Evolutionary conservation across 2,888 invertebrate genomes (phyloP), one percentile per base, ranked within the genome.

Genomic region (Drosophila hamatofila): DNA sequence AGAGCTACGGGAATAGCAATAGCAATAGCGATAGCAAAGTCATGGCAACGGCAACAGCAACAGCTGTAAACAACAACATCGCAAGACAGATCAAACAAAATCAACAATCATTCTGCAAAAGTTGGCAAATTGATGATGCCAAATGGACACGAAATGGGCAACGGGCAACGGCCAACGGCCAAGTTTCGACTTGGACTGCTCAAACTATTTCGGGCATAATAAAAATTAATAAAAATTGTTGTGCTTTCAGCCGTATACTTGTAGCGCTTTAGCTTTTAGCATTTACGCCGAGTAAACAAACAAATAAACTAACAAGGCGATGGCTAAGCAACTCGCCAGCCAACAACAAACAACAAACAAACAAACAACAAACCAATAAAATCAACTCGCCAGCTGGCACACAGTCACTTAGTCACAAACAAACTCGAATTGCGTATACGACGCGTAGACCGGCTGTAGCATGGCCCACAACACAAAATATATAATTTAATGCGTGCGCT

Each of bases 381-480:
- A 83, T 81, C 72, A 88, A 78, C 78, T 81, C 56, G 71, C 72
- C 71, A 71, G 75, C 76, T 77, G 77, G 61, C 63, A 54, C 54
- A 23, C 65, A 61, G 60, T 41, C 62, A 70, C 30, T 64, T 62
- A 64, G 67, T 69, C 66, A 59, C 18, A 49, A 49, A 49, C 65
- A 39, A 27, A 59, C 46, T 65, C 27, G 51, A 61, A 75, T 77
- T 77, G 72, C 77, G 85, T 78, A 87, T 86, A 86, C 89, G 84
- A 69, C 61, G 74, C 71, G 61, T 65, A 58, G 42, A 23, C 72
- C 52, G 54, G 63, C 81, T 63, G 57, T 62, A 61, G 71, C 54
- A 65, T 67, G 73, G 64, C 60, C 72, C 72, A 72, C 72, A 78
- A 60, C 64, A 73, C 70, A 80, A 72, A 80, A 72, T 80, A 77